Percentiles rank a stretch among this genome's conserved stretches.
These are phyloP conservation scores for Norana najaformis DNA, from an alignment of 2,888 invertebrate genomes.

Conservation along the genomic window DNA sequence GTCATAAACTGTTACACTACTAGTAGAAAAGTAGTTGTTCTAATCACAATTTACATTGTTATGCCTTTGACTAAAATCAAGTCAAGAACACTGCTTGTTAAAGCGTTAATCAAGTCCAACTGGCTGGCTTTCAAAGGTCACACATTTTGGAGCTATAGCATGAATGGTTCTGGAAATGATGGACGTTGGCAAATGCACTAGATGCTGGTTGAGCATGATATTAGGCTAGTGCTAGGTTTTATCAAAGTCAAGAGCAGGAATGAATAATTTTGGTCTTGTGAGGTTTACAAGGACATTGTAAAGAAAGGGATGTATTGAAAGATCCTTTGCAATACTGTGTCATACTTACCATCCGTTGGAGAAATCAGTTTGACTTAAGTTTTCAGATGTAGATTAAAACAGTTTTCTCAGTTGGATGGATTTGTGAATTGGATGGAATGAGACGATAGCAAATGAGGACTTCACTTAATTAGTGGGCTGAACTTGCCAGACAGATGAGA, in stretches of 20 bases:
- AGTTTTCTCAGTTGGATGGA: neutral
- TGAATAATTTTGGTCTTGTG: neutral
- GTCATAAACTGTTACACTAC: neutral
- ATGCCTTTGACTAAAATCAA: neutral
- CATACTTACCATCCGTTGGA: neutral
- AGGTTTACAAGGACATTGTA: neutral
- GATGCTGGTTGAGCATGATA: neutral
- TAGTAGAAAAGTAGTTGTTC: neutral
- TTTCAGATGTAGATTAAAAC: constrained; percentile 4
- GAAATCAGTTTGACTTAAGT: neutral
- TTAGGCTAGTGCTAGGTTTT: neutral
- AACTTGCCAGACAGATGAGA: neutral
- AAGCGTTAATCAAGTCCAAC: neutral
- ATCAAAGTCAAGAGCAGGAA: neutral
- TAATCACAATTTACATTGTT: neutral
- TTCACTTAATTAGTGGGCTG: neutral
- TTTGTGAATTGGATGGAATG: neutral
- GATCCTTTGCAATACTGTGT: neutral
- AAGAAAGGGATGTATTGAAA: neutral
- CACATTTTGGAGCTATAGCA: neutral
- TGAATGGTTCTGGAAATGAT: neutral
- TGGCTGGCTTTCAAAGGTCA: neutral
- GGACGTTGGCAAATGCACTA: neutral
- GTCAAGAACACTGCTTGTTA: neutral
- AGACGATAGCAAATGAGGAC: neutral